A percentile compares a stretch with the other conserved stretches of the same genome.
Conservation (phyloP, 1,140 invertebrate genomes). For the Rhyzopertha dominica region DNA sequence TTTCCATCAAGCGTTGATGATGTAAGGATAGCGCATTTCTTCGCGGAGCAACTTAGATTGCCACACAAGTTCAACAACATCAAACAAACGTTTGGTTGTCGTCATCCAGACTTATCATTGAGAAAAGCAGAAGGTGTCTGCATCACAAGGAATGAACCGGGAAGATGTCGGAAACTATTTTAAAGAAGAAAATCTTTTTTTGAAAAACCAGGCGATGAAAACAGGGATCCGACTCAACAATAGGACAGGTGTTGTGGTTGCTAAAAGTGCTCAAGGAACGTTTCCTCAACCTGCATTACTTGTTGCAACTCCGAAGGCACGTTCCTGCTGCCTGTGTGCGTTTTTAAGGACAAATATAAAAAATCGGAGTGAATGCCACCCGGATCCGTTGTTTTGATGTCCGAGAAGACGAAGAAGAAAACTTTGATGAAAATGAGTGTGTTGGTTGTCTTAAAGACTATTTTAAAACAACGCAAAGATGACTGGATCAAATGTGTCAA, state of each 20-base stretch:
- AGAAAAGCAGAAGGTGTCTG: constrained; percentile 29
- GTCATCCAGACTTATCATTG: constrained; percentile 22
- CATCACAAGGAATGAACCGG: constrained; percentile 22
- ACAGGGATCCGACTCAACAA: constrained; percentile 19
- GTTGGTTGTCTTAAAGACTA: constrained; percentile 9
- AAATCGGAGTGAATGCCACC: constrained; percentile 35
- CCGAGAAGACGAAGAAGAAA: not conserved
- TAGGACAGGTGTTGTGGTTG: constrained; percentile 1
- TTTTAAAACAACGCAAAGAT: constrained; percentile 1
- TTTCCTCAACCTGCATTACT: constrained; percentile 18
- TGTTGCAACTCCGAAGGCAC: constrained; percentile 30
- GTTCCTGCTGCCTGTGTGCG: constrained; percentile 33
- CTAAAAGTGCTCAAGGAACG: constrained; percentile 7
- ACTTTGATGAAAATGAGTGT: constrained; percentile 4
- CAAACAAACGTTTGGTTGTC: constrained; percentile 12
- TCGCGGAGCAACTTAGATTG: constrained; percentile 18
- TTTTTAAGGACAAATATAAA: constrained; percentile 38
- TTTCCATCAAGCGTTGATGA: constrained; percentile 12
- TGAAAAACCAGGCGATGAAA: constrained; percentile 26
- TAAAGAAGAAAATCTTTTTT: constrained; percentile 15
- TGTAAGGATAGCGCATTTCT: constrained; percentile 7
- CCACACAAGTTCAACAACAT: constrained; percentile 14
- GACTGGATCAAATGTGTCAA: constrained; percentile 12
- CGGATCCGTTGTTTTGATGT: too few species aligned
- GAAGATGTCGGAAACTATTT: constrained; percentile 20